Conservation (phyloP, 2,113 vertebrate genomes). For the Lepus americanus region DNA sequence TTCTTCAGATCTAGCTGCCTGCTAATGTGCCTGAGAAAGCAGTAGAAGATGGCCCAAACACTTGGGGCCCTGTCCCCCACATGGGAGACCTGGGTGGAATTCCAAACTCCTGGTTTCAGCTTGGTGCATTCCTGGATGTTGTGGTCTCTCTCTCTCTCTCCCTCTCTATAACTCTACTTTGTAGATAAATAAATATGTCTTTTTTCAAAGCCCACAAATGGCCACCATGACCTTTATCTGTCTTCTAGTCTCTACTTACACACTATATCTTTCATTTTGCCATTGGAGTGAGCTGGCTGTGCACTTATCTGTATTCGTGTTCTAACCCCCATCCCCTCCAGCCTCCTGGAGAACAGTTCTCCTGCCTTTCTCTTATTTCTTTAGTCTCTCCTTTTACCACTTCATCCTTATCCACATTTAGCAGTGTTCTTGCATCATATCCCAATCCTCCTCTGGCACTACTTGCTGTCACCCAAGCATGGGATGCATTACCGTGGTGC, state of each 20-base stretch:
- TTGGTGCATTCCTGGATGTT: too few relatives aligned
- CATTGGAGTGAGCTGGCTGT: background rate
- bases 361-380: background rate
- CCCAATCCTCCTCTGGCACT: background rate
- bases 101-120: too few relatives aligned
- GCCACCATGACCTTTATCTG: background rate
- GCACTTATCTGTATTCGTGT: background rate
- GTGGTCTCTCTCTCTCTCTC: too few relatives aligned
- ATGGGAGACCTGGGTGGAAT: too few relatives aligned
- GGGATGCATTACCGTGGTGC: accelerated
- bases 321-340: background rate
- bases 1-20: too few relatives aligned
- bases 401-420: background rate
- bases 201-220: background rate
- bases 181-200: too few relatives aligned
- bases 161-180: too few relatives aligned
- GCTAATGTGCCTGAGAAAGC: too few relatives aligned
- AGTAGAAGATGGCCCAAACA: too few relatives aligned
- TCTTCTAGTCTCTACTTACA: background rate
- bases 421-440: background rate
- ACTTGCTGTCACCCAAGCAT: background rate
- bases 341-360: background rate
- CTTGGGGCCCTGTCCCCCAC: too few relatives aligned
- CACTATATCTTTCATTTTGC: background rate
- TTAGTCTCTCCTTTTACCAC: background rate